Percentiles rank a stretch among this genome's conserved stretches.
Conservation (phyloP, 1,140 invertebrate species). For the Drosophila repletoides region DNA sequence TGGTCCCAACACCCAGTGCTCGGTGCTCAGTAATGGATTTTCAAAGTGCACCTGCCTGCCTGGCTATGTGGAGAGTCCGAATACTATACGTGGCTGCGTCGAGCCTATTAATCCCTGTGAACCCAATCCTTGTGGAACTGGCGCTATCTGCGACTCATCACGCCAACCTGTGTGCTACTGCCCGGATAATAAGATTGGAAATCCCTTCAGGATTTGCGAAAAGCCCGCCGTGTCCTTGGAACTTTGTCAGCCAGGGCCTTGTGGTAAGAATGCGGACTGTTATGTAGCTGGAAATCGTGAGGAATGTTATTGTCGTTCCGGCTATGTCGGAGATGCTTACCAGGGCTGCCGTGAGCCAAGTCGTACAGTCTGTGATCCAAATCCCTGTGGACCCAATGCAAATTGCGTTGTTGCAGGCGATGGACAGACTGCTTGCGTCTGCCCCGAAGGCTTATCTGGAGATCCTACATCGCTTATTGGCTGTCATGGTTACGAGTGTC, state of each 20-base stretch:
- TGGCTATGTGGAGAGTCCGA: slow-evolving; percentile 92
- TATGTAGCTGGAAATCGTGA: slow-evolving; percentile 88
- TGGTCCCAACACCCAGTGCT: slow-evolving; percentile 93
- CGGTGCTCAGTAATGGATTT: slow-evolving; percentile 90
- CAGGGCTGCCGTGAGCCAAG: slow-evolving; percentile 87
- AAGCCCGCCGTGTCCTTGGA: slow-evolving; percentile 84
- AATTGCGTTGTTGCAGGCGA: slow-evolving; percentile 86
- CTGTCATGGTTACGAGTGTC: slow-evolving; percentile 90
- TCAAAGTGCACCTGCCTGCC: slow-evolving; percentile 93
- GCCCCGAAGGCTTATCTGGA: slow-evolving; percentile 89
- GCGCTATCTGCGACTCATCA: slow-evolving; percentile 90
- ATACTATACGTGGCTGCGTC: slow-evolving; percentile 92
- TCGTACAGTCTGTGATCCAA: slow-evolving; percentile 87
- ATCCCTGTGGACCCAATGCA: slow-evolving; percentile 90
- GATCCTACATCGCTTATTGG: slow-evolving; percentile 88
- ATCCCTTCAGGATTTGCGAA: slow-evolving; percentile 89
- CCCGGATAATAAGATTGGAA: slow-evolving; percentile 88
- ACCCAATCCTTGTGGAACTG: slow-evolving; percentile 90
- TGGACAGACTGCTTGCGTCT: slow-evolving; percentile 88
- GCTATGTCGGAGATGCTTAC: slow-evolving; percentile 90
- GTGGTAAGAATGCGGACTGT: slow-evolving; percentile 90
- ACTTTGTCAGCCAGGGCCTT: slow-evolving; percentile 89
- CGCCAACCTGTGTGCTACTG: slow-evolving; percentile 91
- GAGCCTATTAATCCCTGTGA: slow-evolving; percentile 90
- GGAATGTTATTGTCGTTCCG: slow-evolving; percentile 90